These are phyloP conservation scores for Eupleurogrammus muticus DNA, from an alignment of 2,797 vertebrate genomes.

Conservation along the genomic window DNA sequence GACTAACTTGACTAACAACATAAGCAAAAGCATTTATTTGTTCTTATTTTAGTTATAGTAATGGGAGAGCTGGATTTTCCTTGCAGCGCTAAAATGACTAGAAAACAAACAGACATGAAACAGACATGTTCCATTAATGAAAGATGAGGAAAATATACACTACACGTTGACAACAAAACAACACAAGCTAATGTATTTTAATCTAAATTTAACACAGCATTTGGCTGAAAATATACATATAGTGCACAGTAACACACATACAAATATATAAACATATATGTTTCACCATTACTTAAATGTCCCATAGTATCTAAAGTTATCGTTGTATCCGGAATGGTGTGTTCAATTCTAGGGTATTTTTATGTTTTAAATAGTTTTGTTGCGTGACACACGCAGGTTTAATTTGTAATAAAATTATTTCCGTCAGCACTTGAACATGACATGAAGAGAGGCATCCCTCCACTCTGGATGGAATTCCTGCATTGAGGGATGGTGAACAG, in stretches of 20 bases:
- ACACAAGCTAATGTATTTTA: neutral
- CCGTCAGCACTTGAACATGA: neutral
- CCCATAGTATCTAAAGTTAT: neutral
- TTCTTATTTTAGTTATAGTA: constrained; percentile 10
- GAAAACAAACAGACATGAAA: neutral
- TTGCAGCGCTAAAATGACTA: neutral
- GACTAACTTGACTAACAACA: constrained; percentile 1
- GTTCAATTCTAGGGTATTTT: too few species aligned
- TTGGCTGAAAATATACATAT: neutral
- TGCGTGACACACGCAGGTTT: neutral
- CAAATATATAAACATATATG: neutral
- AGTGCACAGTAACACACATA: neutral
- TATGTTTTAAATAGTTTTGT: neutral
- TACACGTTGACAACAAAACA: neutral
- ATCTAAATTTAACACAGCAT: neutral
- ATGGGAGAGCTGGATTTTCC: neutral
- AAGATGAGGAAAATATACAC: neutral
- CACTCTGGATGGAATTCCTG: neutral
- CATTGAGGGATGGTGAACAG: constrained; percentile 5
- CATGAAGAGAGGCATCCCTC: neutral
- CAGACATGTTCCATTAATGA: neutral
- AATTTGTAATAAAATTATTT: neutral
- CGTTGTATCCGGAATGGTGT: neutral
- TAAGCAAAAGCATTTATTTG: neutral
- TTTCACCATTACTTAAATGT: neutral